Evolutionary conservation across 2,113 vertebrate genomes (phyloP), one percentile per base, ranked within the genome.

Genomic region (Heteronetta atricapilla): DNA sequence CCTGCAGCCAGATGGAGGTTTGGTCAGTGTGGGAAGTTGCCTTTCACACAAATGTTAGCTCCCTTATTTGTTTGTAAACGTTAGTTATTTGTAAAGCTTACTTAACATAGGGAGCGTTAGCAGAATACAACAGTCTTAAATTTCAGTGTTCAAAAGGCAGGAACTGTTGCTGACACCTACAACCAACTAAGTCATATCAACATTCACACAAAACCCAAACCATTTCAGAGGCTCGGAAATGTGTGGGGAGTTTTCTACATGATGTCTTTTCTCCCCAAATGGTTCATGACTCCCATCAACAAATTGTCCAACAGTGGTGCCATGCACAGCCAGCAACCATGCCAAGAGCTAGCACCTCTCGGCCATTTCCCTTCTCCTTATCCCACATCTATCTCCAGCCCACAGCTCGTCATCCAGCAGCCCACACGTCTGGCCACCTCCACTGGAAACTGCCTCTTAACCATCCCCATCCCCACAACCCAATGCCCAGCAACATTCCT

Each of bases 21-120:
- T 96, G 97, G 95, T 97, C 94, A 96, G 88, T 95, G 95, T 95
- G 93, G 87, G 93, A 96, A 97, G 95, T 11, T 97, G 94, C 89
- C 88, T 95, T 97, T 97, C 97, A 89, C 88, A 90, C 70, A 89
- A 40, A 63, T 92, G 89, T 90, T 87, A 95, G 76, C 31, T 72
- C 86, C 78, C 68, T 22, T 72, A 67, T 7, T 69, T 70, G 55
- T 48, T 72, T 80, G 55, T 75, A 96, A 96, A 94, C 80, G 88
- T 86, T 94, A 97, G 82, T 96, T 97, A 94, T 96, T 97, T 96
- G 80, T 96, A 96, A 95, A 93, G 76, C 79, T 97, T 92, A 95
- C 88, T 82, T 94, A 88, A 97, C 82, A 82, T 79, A 69, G 67
- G 95, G 78, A 28, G 13, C 63, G 90, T 93, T 90, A 94, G 79